Conservation (phyloP, 2,888 invertebrate genomes). For the Bellardia bayeri region DNA sequence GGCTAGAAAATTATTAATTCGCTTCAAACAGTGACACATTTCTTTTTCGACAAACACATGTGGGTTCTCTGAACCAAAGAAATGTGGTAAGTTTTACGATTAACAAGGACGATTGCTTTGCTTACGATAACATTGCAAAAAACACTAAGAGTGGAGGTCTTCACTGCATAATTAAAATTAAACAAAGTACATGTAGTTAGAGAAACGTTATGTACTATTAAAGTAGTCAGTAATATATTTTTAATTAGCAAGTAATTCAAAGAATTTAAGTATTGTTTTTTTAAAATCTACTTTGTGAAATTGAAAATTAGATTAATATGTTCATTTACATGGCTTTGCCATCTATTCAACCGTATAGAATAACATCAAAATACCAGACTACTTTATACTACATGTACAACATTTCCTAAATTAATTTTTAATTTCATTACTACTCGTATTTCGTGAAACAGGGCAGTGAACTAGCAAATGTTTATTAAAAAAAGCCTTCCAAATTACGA, state of each 20-base stretch:
- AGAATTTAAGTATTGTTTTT: background rate
- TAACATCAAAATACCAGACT: constrained; percentile 11
- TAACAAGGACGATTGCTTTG: no score
- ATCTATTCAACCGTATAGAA: background rate
- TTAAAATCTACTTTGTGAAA: background rate
- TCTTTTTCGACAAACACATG: no score
- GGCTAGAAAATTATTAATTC: no score
- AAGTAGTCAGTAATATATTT: background rate
- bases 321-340: constrained; percentile 2
- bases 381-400: background rate
- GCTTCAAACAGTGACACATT: no score
- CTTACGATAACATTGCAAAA: no score
- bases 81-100: no score
- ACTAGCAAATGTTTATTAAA: constrained; percentile 9
- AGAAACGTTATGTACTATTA: no score
- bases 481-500: constrained; percentile 32
- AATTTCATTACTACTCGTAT: constrained; percentile 34
- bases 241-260: background rate
- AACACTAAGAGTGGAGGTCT: no score
- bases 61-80: no score
- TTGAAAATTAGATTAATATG: constrained; percentile 24
- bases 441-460: background rate
- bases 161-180: no score
- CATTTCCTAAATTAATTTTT: constrained; percentile 42
- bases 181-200: no score